A percentile compares a stretch with the other conserved stretches of the same genome.
These are phyloP conservation scores for Tinamus major DNA, from an alignment of 2,797 vertebrate species.

Conservation along the genomic window DNA sequence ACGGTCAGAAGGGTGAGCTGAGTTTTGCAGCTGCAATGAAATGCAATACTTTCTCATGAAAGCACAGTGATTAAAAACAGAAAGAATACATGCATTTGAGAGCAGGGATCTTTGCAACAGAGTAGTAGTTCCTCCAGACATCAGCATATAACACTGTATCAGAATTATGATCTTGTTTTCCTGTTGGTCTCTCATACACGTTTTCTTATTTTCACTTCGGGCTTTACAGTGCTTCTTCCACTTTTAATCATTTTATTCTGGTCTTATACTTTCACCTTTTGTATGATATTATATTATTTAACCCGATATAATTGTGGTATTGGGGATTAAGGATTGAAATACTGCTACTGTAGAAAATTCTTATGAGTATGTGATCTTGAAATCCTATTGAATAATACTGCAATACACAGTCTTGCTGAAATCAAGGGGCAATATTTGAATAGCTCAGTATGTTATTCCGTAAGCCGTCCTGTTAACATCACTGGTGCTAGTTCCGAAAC, in stretches of 20 bases:
- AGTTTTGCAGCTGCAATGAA: slow-evolving; percentile 22
- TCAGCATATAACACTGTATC: background rate
- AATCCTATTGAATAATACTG: background rate
- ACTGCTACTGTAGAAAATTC: slow-evolving; percentile 69
- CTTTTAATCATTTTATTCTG: slow-evolving; percentile 54
- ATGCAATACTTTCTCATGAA: slow-evolving; percentile 13
- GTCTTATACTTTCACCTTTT: slow-evolving; percentile 35
- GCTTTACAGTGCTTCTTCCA: slow-evolving; percentile 39
- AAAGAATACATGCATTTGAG: background rate
- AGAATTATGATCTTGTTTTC: background rate
- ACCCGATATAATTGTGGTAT: background rate
- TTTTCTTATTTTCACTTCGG: slow-evolving; percentile 30
- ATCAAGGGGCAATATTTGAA: background rate
- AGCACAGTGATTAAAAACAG: background rate
- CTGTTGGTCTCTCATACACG: background rate
- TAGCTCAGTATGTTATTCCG: background rate
- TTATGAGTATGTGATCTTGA: background rate
- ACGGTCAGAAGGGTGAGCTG: slow-evolving; percentile 18
- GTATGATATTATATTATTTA: background rate
- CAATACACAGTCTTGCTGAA: background rate
- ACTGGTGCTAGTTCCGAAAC: slow-evolving; percentile 19
- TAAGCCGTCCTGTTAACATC: background rate
- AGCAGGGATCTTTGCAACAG: background rate
- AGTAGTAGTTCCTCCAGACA: slow-evolving; percentile 26
- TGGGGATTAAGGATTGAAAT: slow-evolving; percentile 72